A percentile compares a stretch with the other conserved stretches of the same genome.
These are phyloP conservation scores for Andrena camellia DNA, from an alignment of 2,888 invertebrate genomes.

Conservation along the genomic window DNA sequence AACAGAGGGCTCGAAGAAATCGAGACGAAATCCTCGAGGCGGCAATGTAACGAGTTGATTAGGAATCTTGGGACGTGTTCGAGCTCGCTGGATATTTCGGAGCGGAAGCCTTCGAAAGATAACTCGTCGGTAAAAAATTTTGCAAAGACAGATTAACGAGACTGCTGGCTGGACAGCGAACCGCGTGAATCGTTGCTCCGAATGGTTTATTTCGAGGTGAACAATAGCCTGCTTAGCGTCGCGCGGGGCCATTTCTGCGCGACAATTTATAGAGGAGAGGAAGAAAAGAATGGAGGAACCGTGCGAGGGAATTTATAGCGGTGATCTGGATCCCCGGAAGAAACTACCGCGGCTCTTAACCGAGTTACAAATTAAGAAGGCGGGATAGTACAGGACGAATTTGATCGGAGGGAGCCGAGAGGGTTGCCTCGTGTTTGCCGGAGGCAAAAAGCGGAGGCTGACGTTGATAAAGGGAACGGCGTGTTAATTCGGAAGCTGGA, in stretches of 20 bases:
- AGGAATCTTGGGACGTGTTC: too few species aligned
- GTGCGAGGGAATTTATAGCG: constrained; percentile 38
- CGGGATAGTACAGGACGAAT: not conserved
- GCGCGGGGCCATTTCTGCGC: not conserved
- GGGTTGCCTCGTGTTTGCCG: not conserved
- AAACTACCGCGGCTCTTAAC: constrained; percentile 10
- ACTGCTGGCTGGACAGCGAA: not conserved
- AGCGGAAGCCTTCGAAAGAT: not conserved
- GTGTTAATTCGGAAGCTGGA: not conserved
- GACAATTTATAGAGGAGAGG: constrained; percentile 1
- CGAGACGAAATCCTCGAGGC: not conserved
- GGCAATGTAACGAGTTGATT: too few species aligned
- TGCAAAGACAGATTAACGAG: not conserved
- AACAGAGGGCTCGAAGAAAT: not conserved
- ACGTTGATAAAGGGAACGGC: constrained; percentile 12
- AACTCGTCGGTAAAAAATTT: not conserved
- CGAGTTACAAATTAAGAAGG: constrained; percentile 34
- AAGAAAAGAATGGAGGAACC: not conserved
- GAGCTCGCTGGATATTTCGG: not conserved
- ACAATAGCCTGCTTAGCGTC: not conserved
- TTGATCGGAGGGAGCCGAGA: not conserved
- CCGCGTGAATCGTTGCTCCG: not conserved
- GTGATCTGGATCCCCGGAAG: not conserved
- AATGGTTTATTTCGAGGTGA: not conserved
- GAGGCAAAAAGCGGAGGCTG: not conserved